Evolutionary conservation across 2,113 vertebrate genomes (phyloP), one percentile per base, ranked within the genome.

Genomic region (Falcunculus frontatus): DNA sequence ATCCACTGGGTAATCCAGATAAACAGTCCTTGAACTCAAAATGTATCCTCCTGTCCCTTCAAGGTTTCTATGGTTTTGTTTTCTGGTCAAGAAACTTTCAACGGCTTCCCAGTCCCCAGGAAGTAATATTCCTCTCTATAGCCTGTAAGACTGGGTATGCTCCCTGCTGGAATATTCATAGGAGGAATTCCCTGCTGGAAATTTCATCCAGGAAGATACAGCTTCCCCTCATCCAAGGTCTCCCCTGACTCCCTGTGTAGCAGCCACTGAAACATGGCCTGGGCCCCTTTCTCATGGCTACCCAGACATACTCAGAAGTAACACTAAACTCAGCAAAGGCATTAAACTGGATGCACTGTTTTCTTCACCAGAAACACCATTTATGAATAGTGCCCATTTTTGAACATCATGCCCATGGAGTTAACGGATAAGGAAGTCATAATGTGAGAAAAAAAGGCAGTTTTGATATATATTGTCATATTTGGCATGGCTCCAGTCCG

Each of bases 191-290:
- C n/a, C n/a, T n/a, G n/a, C n/a, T n/a, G n/a, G n/a, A n/a, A n/a
- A n/a, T 37, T 76, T 50, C 69, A 89, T 6, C 9, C n/a, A n/a
- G 25, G 49, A 89, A 33, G 32, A 74, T 15, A 16, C 2, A 87
- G 27, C 7, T 46, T 37, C 17, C 14, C 9, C 21, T 65, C 33
- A 29, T 13, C 25, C 62, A 41, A 57, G 6, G 26, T 52, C 25
- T 86, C 23, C 50, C 32, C 4, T n/a, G 12, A 50, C 10, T 17
- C 1, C 0, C 9, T 2, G 1, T 25, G 35, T 23, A 72, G 47
- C 50, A 41, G 11, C 6, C 41, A 65, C 11, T 10, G 22, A 86
- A 84, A 77, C 0, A 8, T 7, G 44, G 37, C 5, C 2, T 0
- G 4, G 20, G 46, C 32, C 22, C 29, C n/a, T 26, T 37, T 62